These are phyloP conservation scores for Pimpla rufipes DNA, from an alignment of 2,888 invertebrate species.

Conservation along the genomic window DNA sequence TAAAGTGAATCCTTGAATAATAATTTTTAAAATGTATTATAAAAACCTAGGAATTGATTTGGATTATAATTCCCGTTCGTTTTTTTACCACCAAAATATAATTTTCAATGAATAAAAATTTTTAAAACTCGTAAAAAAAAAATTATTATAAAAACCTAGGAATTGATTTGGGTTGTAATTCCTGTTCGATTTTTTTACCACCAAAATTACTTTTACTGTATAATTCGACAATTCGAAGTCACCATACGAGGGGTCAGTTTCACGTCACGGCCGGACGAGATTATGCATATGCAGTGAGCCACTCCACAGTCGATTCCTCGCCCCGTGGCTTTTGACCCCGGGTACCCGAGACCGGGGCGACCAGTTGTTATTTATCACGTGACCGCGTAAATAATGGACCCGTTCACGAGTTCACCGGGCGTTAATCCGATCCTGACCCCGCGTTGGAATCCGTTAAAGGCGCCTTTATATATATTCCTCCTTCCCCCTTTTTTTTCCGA, in stretches of 20 bases:
- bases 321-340: constrained; percentile 74
- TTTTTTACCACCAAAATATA: too few species aligned
- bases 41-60: too few species aligned
- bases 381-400: constrained; percentile 79
- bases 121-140: too few species aligned
- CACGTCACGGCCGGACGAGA: constrained; percentile 11
- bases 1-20: too few species aligned
- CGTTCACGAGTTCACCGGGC: constrained; percentile 53
- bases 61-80: too few species aligned
- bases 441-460: constrained; percentile 30
- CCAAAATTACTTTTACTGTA: too few species aligned
- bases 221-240: not conserved
- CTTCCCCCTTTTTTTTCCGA: constrained; percentile 26
- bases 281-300: constrained; percentile 46
- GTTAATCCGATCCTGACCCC: constrained; percentile 71
- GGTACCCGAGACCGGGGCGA: constrained; percentile 77
- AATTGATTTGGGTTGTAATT: too few species aligned
- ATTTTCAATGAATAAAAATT: too few species aligned
- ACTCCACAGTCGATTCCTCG: constrained; percentile 48
- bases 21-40: too few species aligned
- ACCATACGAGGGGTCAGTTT: constrained; percentile 32
- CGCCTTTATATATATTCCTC: constrained; percentile 31
- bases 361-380: constrained; percentile 74
- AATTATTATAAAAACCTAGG: too few species aligned
- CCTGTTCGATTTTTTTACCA: too few species aligned